A percentile compares a stretch with the other conserved stretches of the same genome.
Conservation (phyloP, 1,140 invertebrate genomes). For the Drosophila truncata region DNA sequence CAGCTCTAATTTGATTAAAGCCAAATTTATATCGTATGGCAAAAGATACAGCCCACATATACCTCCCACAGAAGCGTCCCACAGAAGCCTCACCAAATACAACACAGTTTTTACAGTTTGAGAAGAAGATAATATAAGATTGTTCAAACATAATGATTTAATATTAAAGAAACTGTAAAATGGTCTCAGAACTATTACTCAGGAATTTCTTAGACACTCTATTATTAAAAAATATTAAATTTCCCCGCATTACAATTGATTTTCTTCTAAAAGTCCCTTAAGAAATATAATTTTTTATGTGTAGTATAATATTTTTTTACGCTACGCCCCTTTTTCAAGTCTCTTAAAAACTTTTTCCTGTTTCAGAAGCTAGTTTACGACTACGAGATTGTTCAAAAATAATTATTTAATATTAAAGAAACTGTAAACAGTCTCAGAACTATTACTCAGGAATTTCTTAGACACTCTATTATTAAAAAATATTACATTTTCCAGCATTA, state of each 20-base stretch:
- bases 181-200: background rate
- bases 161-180: background rate
- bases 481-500: background rate
- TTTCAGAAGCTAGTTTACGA: no score
- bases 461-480: background rate
- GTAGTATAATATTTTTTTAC: background rate
- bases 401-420: no score
- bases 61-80: background rate
- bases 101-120: background rate
- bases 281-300: background rate
- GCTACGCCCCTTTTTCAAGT: background rate
- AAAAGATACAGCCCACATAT: background rate
- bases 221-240: background rate
- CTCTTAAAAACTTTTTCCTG: background rate
- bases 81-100: background rate
- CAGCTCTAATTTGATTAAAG: slow-evolving; percentile 13
- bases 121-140: background rate
- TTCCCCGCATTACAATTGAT: background rate
- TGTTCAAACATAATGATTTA: background rate
- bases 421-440: no score
- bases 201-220: background rate
- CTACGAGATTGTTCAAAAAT: no score
- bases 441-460: background rate
- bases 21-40: slow-evolving; percentile 6
- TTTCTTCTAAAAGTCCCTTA: background rate